Conservation (phyloP, 1,140 invertebrate genomes). For the Charaxes varanes region DNA sequence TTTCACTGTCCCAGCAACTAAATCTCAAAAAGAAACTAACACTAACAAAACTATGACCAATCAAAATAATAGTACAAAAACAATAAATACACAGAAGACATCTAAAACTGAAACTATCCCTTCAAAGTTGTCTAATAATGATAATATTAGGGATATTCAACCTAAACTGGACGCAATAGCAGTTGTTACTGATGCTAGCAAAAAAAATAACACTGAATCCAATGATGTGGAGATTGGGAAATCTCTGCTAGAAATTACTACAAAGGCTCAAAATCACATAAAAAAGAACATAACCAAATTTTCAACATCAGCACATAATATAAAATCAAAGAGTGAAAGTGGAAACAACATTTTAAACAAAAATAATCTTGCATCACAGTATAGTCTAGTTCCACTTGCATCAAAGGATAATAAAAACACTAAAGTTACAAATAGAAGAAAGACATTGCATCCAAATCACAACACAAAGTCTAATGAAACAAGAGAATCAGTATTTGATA, state of each 20-base stretch:
- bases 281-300: slow-evolving; percentile 2
- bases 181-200: too few relatives aligned
- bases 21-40: neutral
- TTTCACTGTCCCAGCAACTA: slow-evolving; percentile 13
- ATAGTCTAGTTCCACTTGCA: too few relatives aligned
- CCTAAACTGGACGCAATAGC: too few relatives aligned
- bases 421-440: slow-evolving; percentile 22
- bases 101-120: slow-evolving; percentile 6
- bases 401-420: neutral
- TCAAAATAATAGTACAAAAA: slow-evolving; percentile 1
- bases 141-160: too few relatives aligned
- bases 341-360: too few relatives aligned
- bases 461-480: slow-evolving; percentile 5
- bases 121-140: too few relatives aligned
- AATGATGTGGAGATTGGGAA: too few relatives aligned
- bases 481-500: slow-evolving; percentile 50
- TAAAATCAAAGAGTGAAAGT: too few relatives aligned
- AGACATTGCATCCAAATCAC: slow-evolving; percentile 21
- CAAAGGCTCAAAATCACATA: too few relatives aligned
- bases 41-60: slow-evolving; percentile 5
- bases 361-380: too few relatives aligned
- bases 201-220: too few relatives aligned
- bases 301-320: too few relatives aligned
- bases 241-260: neutral
- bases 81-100: slow-evolving; percentile 12